Conservation (phyloP, 2,113 vertebrate species). For the Python bivittatus region DNA sequence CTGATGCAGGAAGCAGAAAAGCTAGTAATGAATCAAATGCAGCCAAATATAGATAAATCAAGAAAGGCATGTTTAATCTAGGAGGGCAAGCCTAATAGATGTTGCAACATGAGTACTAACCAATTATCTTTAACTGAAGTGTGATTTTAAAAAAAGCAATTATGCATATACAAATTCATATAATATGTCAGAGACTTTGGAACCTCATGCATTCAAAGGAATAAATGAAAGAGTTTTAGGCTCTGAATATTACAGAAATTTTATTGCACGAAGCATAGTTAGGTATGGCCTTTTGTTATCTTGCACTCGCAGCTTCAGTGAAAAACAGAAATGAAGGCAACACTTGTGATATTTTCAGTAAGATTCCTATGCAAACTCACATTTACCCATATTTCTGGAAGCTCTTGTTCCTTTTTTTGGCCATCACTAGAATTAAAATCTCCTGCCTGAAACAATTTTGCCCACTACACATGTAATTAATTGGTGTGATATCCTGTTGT, state of each 20-base stretch:
- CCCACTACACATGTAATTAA: neutral
- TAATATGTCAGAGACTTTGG: neutral
- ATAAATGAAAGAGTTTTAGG: neutral
- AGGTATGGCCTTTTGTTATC: too few relatives aligned
- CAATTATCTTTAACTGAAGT: neutral
- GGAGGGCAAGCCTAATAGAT: neutral
- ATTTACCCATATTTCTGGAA: neutral
- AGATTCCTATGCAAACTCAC: neutral
- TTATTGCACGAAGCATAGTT: neutral
- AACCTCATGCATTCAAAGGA: neutral
- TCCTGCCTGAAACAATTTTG: neutral
- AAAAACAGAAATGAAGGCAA: neutral
- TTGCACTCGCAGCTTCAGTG: neutral
- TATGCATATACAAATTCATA: neutral
- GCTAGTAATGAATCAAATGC: neutral
- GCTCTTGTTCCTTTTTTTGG: neutral
- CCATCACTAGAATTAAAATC: neutral
- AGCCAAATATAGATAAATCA: neutral
- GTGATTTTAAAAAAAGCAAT: neutral
- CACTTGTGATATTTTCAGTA: neutral
- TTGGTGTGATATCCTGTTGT: neutral
- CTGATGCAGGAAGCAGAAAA: neutral
- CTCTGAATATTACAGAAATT: neutral
- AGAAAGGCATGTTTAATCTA: neutral
- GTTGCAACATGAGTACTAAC: neutral